These are phyloP conservation scores for Meles meles DNA, from an alignment of 2,113 vertebrate species.

Conservation along the genomic window DNA sequence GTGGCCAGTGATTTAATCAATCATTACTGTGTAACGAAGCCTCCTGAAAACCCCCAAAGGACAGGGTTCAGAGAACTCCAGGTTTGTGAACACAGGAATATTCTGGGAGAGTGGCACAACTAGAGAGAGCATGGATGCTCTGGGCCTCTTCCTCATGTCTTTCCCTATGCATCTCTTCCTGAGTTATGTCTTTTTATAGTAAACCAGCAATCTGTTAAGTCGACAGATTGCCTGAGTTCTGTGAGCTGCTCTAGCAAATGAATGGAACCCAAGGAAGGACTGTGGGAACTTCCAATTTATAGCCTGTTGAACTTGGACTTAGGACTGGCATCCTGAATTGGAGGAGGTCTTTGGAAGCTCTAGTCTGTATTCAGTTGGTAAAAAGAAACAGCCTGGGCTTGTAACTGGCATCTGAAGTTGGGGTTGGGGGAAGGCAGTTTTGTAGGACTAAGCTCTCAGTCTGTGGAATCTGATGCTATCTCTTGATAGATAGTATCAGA, in stretches of 20 bases:
- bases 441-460: not conserved
- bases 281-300: not conserved
- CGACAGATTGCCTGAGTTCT: not conserved
- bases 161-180: not conserved
- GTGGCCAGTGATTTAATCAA: not conserved
- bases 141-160: not conserved
- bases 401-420: not conserved
- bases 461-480: not conserved
- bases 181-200: not conserved
- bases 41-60: not conserved
- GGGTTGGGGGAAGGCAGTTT: not conserved
- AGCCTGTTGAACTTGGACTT: not conserved
- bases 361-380: not conserved
- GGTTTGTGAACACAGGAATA: not conserved
- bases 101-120: not conserved
- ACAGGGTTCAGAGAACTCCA: not conserved
- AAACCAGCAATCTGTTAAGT: not conserved
- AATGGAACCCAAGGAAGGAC: not conserved
- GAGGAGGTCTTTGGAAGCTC: not conserved
- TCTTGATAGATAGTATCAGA: not conserved
- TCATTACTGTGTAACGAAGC: not conserved
- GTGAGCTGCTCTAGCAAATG: not conserved
- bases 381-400: not conserved
- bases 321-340: not conserved
- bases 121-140: not conserved